These are phyloP conservation scores for Darevskia mixta DNA, from an alignment of 2,797 vertebrate genomes.

Conservation along the genomic window DNA sequence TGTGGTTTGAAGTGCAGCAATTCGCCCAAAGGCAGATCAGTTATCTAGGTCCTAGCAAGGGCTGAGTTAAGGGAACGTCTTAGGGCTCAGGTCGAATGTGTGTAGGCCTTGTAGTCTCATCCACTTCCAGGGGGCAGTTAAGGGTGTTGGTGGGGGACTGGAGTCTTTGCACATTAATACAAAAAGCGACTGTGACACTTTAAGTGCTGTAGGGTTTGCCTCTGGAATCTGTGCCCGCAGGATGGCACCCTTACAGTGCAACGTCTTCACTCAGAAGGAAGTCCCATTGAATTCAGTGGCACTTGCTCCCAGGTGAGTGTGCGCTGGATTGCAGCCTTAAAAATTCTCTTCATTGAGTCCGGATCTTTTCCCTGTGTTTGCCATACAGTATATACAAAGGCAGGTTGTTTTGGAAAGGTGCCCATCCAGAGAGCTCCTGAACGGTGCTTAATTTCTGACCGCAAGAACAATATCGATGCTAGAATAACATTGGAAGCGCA, in stretches of 20 bases:
- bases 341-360: background rate
- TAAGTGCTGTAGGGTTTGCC: too few relatives aligned
- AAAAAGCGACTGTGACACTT: too few relatives aligned
- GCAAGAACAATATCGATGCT: background rate
- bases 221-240: too few relatives aligned
- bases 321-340: background rate
- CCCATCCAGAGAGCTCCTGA: background rate
- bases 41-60: too few relatives aligned
- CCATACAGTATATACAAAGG: background rate
- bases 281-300: too few relatives aligned
- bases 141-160: background rate
- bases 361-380: background rate
- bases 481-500: too few relatives aligned
- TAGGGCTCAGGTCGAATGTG: background rate
- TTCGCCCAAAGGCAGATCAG: background rate
- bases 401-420: background rate
- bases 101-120: background rate
- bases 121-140: background rate
- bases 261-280: too few relatives aligned
- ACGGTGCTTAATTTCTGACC: background rate
- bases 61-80: background rate
- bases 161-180: too few relatives aligned
- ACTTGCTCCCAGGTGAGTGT: background rate
- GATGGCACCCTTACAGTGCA: too few relatives aligned
- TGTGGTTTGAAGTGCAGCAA: background rate